Conservation (phyloP, 1,140 invertebrate genomes). For the Drosophila ananassae region DNA sequence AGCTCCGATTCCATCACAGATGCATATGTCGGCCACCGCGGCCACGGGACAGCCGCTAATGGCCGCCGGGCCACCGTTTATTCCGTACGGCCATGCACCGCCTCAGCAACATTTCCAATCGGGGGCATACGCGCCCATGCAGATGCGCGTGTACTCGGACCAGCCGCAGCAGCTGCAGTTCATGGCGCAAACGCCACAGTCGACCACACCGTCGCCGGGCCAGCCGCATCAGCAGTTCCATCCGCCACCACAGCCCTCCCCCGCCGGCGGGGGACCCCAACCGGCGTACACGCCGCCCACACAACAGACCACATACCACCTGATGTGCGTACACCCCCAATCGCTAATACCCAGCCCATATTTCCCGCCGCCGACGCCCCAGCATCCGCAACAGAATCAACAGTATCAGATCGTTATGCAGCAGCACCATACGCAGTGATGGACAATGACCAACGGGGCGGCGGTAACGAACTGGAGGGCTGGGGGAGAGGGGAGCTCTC, state of each 20-base stretch:
- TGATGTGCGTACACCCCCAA: conserved; percentile 86
- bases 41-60: conserved; percentile 93
- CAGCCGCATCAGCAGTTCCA: conserved; percentile 87
- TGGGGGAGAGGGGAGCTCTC: neutral
- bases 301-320: conserved; percentile 83
- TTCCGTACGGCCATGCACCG: conserved; percentile 87
- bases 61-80: conserved; percentile 88
- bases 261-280: conserved; percentile 85
- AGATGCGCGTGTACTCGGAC: conserved; percentile 87
- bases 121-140: conserved; percentile 85
- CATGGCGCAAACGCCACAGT: conserved; percentile 86
- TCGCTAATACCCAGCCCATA: conserved; percentile 81
- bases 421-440: conserved; percentile 79
- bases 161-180: conserved; percentile 86
- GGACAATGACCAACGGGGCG: conserved; percentile 37
- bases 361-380: conserved; percentile 67
- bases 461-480: conserved; percentile 2
- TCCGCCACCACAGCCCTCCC: conserved; percentile 86
- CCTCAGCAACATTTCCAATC: conserved; percentile 87
- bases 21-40: conserved; percentile 89
- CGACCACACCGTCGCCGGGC: conserved; percentile 87
- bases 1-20: conserved; percentile 88
- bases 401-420: conserved; percentile 79
- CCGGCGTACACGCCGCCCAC: conserved; percentile 78
- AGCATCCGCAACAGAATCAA: conserved; percentile 77